phyloP scores from a whole-genome alignment of 2,888 invertebrate genomes.

The Xanthia togata region DNA sequence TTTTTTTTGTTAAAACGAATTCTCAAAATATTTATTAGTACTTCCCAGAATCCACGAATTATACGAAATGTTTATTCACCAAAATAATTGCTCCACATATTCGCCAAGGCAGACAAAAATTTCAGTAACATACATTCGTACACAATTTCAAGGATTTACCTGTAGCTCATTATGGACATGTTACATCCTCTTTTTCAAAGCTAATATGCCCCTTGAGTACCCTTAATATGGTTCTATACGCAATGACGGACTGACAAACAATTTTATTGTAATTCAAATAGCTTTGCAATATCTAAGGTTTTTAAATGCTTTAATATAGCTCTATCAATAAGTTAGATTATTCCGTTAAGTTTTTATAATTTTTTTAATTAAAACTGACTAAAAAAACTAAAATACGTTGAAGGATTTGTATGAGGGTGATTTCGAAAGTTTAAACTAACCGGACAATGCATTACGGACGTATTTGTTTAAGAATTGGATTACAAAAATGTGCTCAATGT shows the following conservation, averaged over 20 bases:
- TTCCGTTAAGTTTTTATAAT: conserved; percentile 27
- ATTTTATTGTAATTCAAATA: conserved; percentile 44
- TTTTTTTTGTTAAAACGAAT: background rate
- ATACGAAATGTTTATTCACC: background rate
- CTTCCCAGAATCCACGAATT: background rate
- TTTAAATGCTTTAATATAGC: conserved; percentile 59
- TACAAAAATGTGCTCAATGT: conserved; percentile 22
- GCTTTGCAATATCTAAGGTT: conserved; percentile 45
- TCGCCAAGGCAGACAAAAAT: background rate
- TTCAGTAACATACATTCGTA: conserved; percentile 15
- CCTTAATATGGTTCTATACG: conserved; percentile 17
- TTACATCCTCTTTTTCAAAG: conserved; percentile 27
- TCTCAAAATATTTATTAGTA: background rate
- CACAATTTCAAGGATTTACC: conserved; percentile 3
- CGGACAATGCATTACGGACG: conserved; percentile 5
- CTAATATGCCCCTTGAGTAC: conserved; percentile 13
- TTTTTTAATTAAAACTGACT: conserved; percentile 19
- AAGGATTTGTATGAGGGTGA: background rate
- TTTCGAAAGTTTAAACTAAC: background rate
- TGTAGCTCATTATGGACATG: conserved; percentile 15
- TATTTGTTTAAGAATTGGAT: conserved; percentile 19
- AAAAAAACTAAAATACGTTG: conserved; percentile 4
- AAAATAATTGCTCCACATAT: conserved; percentile 11
- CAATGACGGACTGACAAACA: conserved; percentile 26
- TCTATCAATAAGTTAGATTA: conserved; percentile 36